Base-by-base conservation (phyloP, 2,113 vertebrate species). In the Dissostichus mawsoni region DNA sequence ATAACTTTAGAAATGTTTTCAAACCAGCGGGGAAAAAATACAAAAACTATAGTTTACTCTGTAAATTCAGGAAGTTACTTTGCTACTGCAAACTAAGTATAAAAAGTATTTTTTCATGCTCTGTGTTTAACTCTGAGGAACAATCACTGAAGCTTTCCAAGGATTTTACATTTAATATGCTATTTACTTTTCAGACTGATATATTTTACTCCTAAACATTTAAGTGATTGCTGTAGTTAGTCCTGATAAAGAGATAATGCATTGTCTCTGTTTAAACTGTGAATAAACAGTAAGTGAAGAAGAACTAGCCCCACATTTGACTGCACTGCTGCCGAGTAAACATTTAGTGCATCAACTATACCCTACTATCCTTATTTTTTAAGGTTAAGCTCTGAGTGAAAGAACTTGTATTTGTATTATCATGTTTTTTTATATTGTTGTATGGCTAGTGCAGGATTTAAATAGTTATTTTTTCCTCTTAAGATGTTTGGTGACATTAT, bases 31-130 rank as follows among this genome's bases (percentile, higher is more conserved):
- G 1, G 29, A 29, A 29, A 36, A 45, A 66, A 67, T 56, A 69
- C 47, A 56, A 74, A 47, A 52, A 62, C 7, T 69, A 14, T 29
- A 51, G 59, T 67, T n/a, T 16, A 11, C n/a, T 58, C 55, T 76
- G 45, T 56, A 11, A 73, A 66, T 0, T 1, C 0, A 18, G 0
- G 13, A 10, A 48, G 13, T 36, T 29, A 11, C n/a, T 64, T 29
- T 55, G 11, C 23, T 41, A 41, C 36, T 16, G 17, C 23, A 66
- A 4, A 7, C 52, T 36, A 57, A 2, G 16, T 17, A 16, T 1
- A 44, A n/a, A 29, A n/a, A n/a, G 33, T 6, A 9, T 70, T 8
- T 58, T 81, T 58, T n/a, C n/a, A n/a, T n/a, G 47, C 33, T 33
- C 48, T 61, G 11, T 55, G 3, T 50, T 10, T 2, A 6, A 25